Conservation (phyloP, 1,140 invertebrate species). For the Microplitis mediator region DNA sequence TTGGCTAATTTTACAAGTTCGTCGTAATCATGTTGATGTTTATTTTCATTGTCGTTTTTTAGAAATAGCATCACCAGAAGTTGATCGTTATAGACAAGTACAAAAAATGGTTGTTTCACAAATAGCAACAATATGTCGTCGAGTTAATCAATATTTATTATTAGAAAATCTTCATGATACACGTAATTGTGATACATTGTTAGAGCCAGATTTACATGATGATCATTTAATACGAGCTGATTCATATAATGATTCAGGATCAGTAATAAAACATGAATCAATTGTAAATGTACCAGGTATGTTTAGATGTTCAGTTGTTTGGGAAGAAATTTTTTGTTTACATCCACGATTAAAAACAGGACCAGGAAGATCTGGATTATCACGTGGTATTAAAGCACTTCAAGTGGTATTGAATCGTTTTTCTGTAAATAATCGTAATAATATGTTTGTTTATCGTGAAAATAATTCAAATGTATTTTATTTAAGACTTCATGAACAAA, state of each 20-base stretch:
- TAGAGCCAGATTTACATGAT: conserved; percentile 73
- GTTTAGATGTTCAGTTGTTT: conserved; percentile 77
- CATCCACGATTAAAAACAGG: conserved; percentile 77
- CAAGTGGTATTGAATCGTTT: conserved; percentile 74
- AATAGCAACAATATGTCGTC: conserved; percentile 68
- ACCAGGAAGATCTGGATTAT: conserved; percentile 66
- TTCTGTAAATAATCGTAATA: conserved; percentile 75
- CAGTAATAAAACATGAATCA: conserved; percentile 31
- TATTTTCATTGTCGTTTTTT: conserved; percentile 76
- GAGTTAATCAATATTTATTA: conserved; percentile 76
- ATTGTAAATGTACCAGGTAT: conserved; percentile 64
- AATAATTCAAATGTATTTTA: conserved; percentile 75
- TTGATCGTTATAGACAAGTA: conserved; percentile 63
- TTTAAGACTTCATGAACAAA: conserved; percentile 62
- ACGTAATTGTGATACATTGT: conserved; percentile 71
- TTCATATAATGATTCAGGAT: conserved; percentile 28
- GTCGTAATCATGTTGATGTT: conserved; percentile 67
- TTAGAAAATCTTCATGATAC: conserved; percentile 75
- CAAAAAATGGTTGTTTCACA: conserved; percentile 64
- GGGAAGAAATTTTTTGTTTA: conserved; percentile 73
- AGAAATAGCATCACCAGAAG: conserved; percentile 62
- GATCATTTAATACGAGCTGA: conserved; percentile 57
- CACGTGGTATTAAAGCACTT: conserved; percentile 70
- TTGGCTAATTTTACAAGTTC: conserved; percentile 76
- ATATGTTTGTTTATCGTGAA: conserved; percentile 84